Base-by-base conservation (phyloP, 1,140 invertebrate genomes). In the Maniola jurtina region DNA sequence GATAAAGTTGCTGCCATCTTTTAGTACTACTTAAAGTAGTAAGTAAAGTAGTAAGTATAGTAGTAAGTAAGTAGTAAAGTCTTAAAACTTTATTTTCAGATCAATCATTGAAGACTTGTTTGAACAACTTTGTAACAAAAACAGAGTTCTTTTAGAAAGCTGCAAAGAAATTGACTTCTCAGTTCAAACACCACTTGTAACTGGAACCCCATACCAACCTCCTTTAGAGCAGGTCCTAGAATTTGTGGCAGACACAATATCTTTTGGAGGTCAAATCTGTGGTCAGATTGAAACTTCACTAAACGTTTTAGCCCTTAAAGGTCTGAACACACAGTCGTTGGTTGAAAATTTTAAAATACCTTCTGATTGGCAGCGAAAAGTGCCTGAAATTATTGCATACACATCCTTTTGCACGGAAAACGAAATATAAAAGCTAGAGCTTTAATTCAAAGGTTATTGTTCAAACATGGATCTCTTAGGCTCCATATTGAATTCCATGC, bases 401-500 rank as follows among this genome's bases (percentile, higher is more conserved):
- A 91, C 88, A 42, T 84, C 88, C 34, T 91, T 86, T 62, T 84
- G 86, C 60, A 68, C 79, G 47, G 76, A 89, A 77, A 91, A 89
- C 61, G 66, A 82, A 72, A 76, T 90, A 47, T 85, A 85, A 71
- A 63, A 48, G 38, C 2, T n/a, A n/a, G n/a, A n/a, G n/a, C n/a
- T n/a, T 25, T 25, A 25, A 40, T 11, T 40, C 7, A 40, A 40
- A 7, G 38, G 38, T 6, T 7, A 47, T 47, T 47, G 0, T n/a
- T 47, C 6, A 55, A 55, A 25, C 25, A 95, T 95, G 94, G 95
- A 95, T 93, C 88, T 95, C 36, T 79, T 95, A 47, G 94, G 93
- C 34, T 95, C 94, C 10, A 95, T 95, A 68, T 91, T 95, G 61
- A 94, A 93, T 84, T 94, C 94, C 3, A 95, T 95, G 95, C 94